Conservation (phyloP, 2,797 vertebrate genomes). For the Thripadectes ignobilis region DNA sequence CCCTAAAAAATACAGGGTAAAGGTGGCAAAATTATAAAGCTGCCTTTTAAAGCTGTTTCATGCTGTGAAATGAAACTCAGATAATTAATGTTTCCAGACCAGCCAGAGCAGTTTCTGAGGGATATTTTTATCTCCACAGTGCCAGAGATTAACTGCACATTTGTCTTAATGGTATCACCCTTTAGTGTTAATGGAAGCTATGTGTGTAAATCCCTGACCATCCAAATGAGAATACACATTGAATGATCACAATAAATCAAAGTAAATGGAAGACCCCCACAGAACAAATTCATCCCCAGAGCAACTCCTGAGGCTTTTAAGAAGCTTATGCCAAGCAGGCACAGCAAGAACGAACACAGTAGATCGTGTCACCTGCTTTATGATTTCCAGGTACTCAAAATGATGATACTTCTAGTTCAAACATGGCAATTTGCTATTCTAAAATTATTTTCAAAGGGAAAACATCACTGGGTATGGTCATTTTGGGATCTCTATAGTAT, state of each 20-base stretch:
- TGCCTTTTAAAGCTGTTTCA: background rate
- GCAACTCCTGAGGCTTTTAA: conserved; percentile 31
- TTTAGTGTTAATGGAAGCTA: conserved; percentile 66
- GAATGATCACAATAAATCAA: conserved; percentile 63
- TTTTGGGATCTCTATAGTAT: background rate
- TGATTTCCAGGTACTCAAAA: background rate
- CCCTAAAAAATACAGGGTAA: background rate
- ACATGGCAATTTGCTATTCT: background rate
- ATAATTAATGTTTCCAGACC: conserved; percentile 15
- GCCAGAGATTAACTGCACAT: conserved; percentile 63
- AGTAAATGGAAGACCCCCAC: conserved; percentile 57
- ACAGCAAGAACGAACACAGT: background rate
- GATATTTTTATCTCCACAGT: conserved; percentile 53
- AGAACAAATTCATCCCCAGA: conserved; percentile 36
- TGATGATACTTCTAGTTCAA: background rate
- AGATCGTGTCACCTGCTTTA: conserved; percentile 10
- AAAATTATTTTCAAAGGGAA: background rate
- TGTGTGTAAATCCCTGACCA: conserved; percentile 63
- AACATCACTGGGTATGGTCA: background rate
- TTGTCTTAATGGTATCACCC: conserved; percentile 54
- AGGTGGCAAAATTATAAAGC: background rate
- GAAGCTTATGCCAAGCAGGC: background rate
- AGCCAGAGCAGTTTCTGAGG: background rate
- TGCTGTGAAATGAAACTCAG: background rate
- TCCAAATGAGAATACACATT: conserved; percentile 50